Conservation (phyloP, 2,113 vertebrate species). For the Pygoscelis adeliae region DNA sequence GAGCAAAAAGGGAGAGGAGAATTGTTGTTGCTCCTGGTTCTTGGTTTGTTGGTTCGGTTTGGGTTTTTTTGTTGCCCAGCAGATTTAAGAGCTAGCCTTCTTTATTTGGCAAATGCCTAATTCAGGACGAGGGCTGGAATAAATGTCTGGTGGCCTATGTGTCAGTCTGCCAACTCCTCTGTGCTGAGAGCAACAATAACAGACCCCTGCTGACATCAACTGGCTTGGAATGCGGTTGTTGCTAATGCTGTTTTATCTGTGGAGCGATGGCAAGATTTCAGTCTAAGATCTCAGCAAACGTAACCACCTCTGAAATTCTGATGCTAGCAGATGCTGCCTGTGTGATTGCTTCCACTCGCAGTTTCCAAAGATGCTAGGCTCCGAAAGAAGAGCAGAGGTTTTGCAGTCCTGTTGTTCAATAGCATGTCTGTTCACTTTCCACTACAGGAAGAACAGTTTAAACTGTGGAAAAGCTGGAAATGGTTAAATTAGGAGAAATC, state of each 20-base stretch:
- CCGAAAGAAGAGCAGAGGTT: not conserved
- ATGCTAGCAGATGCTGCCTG: not conserved
- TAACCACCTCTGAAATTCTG: not conserved
- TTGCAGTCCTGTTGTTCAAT: not conserved
- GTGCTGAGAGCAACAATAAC: conserved; percentile 27
- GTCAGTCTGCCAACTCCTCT: not conserved
- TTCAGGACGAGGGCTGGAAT: conserved; percentile 2
- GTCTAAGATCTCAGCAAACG: not conserved
- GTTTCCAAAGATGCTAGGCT: not conserved
- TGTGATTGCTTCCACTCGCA: not conserved
- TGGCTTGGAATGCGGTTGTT: conserved; percentile 41
- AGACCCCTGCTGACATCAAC: conserved; percentile 43
- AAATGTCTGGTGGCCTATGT: not conserved
- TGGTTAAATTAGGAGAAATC: not conserved
- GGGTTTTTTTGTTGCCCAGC: not conserved
- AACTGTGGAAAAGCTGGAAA: not conserved
- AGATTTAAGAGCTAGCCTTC: not conserved
- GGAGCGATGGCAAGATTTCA: conserved; percentile 4
- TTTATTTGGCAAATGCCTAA: not conserved
- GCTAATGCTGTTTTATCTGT: not conserved
- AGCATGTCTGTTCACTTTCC: not conserved
- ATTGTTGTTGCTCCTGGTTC: not conserved
- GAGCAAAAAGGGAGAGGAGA: not conserved
- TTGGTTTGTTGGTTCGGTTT: not conserved
- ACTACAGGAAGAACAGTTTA: not conserved